Evolutionary conservation across 2,888 invertebrate genomes (phyloP).

Genomic region (Euphydryas editha): DNA sequence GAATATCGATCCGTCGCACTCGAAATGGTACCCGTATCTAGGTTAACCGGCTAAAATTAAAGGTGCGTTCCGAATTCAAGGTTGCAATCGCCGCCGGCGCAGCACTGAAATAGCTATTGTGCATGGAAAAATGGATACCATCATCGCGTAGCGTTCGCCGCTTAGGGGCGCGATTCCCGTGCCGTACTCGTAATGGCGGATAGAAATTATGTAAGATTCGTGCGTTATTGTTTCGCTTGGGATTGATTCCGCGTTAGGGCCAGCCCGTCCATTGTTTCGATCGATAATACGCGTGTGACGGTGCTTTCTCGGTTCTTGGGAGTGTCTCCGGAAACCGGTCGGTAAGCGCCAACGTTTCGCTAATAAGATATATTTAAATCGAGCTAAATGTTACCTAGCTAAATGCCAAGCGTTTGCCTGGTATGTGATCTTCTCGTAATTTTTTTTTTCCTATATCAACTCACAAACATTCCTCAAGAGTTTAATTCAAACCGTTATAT

Average conservation of each 20-base stretch:
- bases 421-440: constrained; percentile 17
- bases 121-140: constrained; percentile 70
- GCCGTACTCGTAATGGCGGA: constrained; percentile 66
- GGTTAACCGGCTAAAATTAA: constrained; percentile 83
- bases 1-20: constrained; percentile 73
- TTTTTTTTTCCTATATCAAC: constrained; percentile 22
- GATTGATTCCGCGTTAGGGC: constrained; percentile 55
- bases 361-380: constrained; percentile 70
- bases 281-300: constrained; percentile 48
- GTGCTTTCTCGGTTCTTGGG: constrained; percentile 46
- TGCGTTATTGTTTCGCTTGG: constrained; percentile 68
- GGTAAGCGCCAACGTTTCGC: constrained; percentile 64
- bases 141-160: constrained; percentile 59
- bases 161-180: constrained; percentile 69
- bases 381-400: constrained; percentile 52
- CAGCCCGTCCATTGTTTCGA: constrained; percentile 39
- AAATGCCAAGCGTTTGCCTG: constrained; percentile 29
- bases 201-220: constrained; percentile 78
- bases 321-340: constrained; percentile 59
- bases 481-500: constrained; percentile 25
- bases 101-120: constrained; percentile 74
- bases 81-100: constrained; percentile 77
- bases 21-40: constrained; percentile 77
- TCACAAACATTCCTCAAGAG: constrained; percentile 14
- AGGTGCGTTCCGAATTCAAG: constrained; percentile 82